phyloP scores from a whole-genome alignment of 2,888 invertebrate species.

The Trichopoda pennipes region DNA sequence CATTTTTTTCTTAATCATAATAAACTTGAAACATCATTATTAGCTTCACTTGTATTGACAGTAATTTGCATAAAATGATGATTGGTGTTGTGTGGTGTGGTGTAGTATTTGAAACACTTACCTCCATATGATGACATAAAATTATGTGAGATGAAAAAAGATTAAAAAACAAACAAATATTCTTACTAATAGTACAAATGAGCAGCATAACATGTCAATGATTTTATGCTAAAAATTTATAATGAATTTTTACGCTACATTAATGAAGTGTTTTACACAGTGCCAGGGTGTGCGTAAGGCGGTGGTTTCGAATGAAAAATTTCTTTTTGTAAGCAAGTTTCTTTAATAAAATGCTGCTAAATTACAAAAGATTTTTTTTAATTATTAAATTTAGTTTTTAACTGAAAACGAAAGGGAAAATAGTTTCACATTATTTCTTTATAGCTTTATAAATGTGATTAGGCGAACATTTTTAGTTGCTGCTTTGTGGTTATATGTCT shows the following conservation, averaged over 20 bases:
- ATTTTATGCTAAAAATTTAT: conserved; percentile 48
- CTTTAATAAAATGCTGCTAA: too few relatives aligned
- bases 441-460: too few relatives aligned
- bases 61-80: conserved; percentile 56
- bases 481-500: too few relatives aligned
- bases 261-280: conserved; percentile 33
- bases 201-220: conserved; percentile 66
- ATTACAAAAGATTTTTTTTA: too few relatives aligned
- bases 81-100: conserved; percentile 23
- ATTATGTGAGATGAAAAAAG: conserved; percentile 19
- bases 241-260: conserved; percentile 58
- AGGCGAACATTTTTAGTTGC: too few relatives aligned
- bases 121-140: conserved; percentile 45
- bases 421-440: too few relatives aligned
- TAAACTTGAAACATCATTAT: conserved; percentile 55
- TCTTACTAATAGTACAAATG: conserved; percentile 3
- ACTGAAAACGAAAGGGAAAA: too few relatives aligned
- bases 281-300: not conserved
- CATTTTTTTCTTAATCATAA: conserved; percentile 17
- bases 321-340: too few relatives aligned
- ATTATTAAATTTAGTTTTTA: too few relatives aligned
- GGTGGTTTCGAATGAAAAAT: conserved; percentile 13
- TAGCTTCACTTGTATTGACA: conserved; percentile 47
- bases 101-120: conserved; percentile 35
- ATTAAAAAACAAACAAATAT: conserved; percentile 5